Percentiles rank a stretch among this genome's conserved stretches.
Evolutionary conservation across 2,797 vertebrate species (phyloP).

Genomic region (Notolabrus celidotus): DNA sequence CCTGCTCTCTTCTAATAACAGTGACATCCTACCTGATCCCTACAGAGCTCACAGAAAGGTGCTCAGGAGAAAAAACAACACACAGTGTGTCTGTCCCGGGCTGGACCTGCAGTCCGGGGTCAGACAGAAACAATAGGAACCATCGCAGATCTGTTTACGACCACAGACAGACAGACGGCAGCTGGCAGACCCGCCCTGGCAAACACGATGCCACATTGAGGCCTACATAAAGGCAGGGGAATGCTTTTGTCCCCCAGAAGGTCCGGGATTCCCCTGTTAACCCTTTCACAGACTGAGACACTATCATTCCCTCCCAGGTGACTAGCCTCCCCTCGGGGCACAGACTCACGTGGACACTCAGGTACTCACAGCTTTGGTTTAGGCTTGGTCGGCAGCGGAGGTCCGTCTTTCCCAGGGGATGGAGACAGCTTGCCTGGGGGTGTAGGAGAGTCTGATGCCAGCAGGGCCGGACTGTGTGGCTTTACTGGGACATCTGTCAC

Average conservation of each 20-base stretch:
- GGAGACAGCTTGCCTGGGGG: slow-evolving; percentile 71
- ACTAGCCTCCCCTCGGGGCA: slow-evolving; percentile 18
- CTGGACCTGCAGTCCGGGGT: slow-evolving; percentile 54
- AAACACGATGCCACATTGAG: slow-evolving; percentile 66
- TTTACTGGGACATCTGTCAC: slow-evolving; percentile 8
- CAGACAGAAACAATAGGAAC: slow-evolving; percentile 67
- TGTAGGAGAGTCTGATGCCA: slow-evolving; percentile 50
- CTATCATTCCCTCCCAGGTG: slow-evolving; percentile 41
- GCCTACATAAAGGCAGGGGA: slow-evolving; percentile 64
- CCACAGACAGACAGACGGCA: slow-evolving; percentile 50
- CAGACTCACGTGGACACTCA: slow-evolving; percentile 38
- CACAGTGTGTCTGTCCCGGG: slow-evolving; percentile 46
- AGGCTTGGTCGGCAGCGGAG: slow-evolving; percentile 93
- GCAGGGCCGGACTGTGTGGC: slow-evolving; percentile 27
- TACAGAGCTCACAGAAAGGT: slow-evolving; percentile 45
- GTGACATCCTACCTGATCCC: slow-evolving; percentile 60
- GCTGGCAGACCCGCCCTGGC: slow-evolving; percentile 55
- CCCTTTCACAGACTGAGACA: slow-evolving; percentile 50
- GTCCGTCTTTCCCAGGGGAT: slow-evolving; percentile 88
- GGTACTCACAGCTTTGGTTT: slow-evolving; percentile 98
- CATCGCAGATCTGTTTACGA: slow-evolving; percentile 73
- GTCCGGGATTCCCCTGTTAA: slow-evolving; percentile 64
- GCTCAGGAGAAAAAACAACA: slow-evolving; percentile 28
- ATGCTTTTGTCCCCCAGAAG: slow-evolving; percentile 69
- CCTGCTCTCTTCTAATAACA: slow-evolving; percentile 43